A percentile compares a stretch with the other conserved stretches of the same genome.
phyloP scores from a whole-genome alignment of 2,797 vertebrate genomes.

The Halcyon leucocephala region DNA sequence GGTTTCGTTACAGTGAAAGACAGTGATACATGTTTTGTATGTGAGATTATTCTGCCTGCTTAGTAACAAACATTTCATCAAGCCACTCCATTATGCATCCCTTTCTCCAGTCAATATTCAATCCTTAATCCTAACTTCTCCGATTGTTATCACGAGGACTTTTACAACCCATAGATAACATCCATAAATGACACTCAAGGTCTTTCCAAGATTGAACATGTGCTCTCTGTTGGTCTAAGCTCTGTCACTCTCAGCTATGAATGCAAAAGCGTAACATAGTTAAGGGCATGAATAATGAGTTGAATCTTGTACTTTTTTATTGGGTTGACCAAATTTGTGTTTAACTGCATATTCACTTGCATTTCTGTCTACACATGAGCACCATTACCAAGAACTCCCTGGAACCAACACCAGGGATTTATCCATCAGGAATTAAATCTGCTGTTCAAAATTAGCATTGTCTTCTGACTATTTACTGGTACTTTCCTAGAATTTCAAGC shows the following conservation, averaged over 20 bases:
- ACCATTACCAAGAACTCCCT: neutral
- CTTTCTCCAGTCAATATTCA: neutral
- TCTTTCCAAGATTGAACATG: neutral
- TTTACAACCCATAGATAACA: neutral
- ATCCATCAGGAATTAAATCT: neutral
- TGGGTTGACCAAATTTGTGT: neutral
- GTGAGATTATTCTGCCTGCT: neutral
- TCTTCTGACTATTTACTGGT: neutral
- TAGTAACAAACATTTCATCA: neutral
- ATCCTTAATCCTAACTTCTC: neutral
- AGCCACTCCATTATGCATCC: neutral
- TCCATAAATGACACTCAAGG: neutral
- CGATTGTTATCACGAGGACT: neutral
- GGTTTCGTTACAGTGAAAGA: neutral
- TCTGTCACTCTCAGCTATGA: neutral
- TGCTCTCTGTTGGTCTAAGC: neutral
- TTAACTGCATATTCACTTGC: neutral
- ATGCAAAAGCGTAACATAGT: neutral
- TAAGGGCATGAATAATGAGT: neutral
- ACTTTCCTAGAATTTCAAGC: neutral
- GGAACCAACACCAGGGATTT: neutral
- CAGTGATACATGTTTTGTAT: neutral
- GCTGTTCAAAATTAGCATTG: neutral
- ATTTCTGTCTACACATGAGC: neutral
- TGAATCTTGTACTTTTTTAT: neutral